A percentile compares a stretch with the other conserved stretches of the same genome.
phyloP scores from a whole-genome alignment of 2,797 vertebrate species.

The Natrix natrix region DNA sequence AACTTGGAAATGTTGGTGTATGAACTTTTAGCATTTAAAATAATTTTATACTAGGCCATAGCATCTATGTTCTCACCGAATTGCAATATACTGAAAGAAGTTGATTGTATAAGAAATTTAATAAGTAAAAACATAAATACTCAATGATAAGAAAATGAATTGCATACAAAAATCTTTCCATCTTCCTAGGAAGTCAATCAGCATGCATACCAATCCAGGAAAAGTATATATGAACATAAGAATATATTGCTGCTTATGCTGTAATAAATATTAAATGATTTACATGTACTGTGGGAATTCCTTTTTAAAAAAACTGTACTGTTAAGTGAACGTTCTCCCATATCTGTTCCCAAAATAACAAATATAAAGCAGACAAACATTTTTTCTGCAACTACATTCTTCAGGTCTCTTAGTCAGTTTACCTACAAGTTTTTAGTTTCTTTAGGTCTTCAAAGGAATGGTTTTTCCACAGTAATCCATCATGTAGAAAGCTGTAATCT shows the following conservation, averaged over 20 bases:
- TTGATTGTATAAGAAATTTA: not conserved
- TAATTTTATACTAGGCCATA: not conserved
- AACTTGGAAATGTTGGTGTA: not conserved
- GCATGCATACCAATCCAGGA: not conserved
- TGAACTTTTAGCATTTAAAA: not conserved
- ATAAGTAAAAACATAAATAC: not conserved
- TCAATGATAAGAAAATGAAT: not conserved
- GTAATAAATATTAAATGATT: slow-evolving; percentile 22
- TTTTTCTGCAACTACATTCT: not conserved
- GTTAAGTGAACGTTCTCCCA: not conserved
- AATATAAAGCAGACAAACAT: not conserved
- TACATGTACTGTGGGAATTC: not conserved
- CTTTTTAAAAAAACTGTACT: slow-evolving; percentile 12
- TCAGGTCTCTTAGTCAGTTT: slow-evolving; percentile 2
- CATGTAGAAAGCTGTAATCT: slow-evolving; percentile 26
- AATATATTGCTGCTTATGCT: slow-evolving; percentile 13
- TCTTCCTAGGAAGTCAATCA: not conserved
- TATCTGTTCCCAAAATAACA: fast-evolving
- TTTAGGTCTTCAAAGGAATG: not conserved
- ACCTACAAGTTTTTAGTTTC: slow-evolving; percentile 26
- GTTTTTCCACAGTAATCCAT: slow-evolving; percentile 4
- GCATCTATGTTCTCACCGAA: not conserved
- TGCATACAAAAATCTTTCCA: not conserved
- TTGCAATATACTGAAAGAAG: not conserved
- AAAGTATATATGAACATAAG: not conserved